Base-by-base conservation (phyloP, 2,888 invertebrate genomes). In the Torymus auratus region DNA sequence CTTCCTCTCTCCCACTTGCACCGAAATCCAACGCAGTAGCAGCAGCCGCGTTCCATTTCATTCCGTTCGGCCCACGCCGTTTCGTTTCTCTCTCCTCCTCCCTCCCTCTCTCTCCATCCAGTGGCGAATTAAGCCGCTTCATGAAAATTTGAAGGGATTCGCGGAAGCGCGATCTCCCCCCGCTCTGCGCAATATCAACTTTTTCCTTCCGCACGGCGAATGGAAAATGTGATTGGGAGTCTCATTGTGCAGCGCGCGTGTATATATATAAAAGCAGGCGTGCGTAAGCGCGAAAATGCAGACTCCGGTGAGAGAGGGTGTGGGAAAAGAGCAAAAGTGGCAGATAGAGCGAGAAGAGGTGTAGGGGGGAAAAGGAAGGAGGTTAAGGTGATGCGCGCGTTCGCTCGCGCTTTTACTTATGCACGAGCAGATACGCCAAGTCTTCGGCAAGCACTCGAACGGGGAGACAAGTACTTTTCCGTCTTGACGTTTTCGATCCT, bases 181-280 rank as follows among this genome's bases (percentile, higher is more conserved):
- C n/a, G 13, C 52, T 64, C 55, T 14, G 56, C 3, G 60, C 13
- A 2, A 2, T 2, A 28, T 28, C 64, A 65, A 55, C 68, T 68
- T n/a, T 53, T 14, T 64, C 15, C 53, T n/a, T 61, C 15, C 55
- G 15, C 50, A 61, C 17, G 81, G 83, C 83, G 87, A 88, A 87
- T 87, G 85, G 86, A 82, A 88, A 88, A 89, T 89, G 86, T 88
- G 88, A 89, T 88, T 88, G 87, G 86, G 85, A 87, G 87, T 85
- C 86, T 88, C 87, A 86, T 87, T 78, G 61, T 78, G 78, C 83
- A 78, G 61, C 71, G 78, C 83, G 76, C 88, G 58, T 88, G 91
- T 89, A 89, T 87, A 91, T 91, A 91, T 88, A 86, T 85, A 85
- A 87, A 77, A 71, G 74, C 62, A 80, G 17, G 17, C 11, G 60